Conservation (phyloP, 2,113 vertebrate species). For the Ciconia stormi region DNA sequence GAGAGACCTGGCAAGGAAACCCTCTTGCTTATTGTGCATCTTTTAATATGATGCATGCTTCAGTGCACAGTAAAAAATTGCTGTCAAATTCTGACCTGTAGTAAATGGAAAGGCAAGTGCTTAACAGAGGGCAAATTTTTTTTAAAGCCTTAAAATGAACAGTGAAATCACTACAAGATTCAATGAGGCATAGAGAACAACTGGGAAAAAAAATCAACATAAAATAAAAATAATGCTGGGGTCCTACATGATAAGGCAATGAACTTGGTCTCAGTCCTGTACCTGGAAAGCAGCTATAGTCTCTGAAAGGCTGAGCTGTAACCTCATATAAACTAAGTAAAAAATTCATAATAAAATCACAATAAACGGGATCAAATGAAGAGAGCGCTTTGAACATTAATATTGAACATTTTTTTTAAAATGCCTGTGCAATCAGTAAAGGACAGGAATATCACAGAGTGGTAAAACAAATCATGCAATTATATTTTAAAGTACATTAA, state of each 20-base stretch:
- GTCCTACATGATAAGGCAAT: neutral
- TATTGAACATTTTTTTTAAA: neutral
- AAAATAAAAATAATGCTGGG: neutral
- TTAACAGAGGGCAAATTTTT: neutral
- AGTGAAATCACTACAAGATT: constrained; percentile 11
- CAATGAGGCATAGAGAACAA: neutral
- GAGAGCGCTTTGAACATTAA: neutral
- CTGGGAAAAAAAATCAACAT: neutral
- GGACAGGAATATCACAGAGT: neutral
- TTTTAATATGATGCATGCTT: neutral
- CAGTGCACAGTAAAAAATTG: neutral
- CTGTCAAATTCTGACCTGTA: constrained; percentile 20
- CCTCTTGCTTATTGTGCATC: neutral
- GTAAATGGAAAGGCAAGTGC: neutral
- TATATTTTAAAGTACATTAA: neutral
- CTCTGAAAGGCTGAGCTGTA: neutral
- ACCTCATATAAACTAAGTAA: neutral
- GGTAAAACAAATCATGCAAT: neutral
- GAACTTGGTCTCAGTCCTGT: neutral
- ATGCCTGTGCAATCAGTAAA: neutral
- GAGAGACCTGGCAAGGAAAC: neutral
- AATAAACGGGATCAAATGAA: neutral
- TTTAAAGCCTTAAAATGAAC: neutral
- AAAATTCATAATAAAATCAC: neutral
- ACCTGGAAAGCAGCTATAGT: neutral